phyloP scores from a whole-genome alignment of 2,797 vertebrate species.

The Monodelphis domestica region DNA sequence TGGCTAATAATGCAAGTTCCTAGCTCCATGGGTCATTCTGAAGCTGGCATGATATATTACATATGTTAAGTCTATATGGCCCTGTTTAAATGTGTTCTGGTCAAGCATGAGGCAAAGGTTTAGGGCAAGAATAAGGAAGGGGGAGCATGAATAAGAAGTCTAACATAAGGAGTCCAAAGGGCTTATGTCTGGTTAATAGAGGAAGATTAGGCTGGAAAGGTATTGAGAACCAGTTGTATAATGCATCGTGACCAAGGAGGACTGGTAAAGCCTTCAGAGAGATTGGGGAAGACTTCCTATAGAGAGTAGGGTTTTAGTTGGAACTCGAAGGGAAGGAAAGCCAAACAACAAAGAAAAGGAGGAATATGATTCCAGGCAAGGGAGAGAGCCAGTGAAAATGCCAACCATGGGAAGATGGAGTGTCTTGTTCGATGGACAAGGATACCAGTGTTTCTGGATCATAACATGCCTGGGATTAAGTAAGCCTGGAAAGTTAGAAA shows the following conservation, averaged over 20 bases:
- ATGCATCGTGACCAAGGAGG: background rate
- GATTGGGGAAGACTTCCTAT: background rate
- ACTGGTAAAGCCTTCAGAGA: background rate
- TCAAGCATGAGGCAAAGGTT: background rate
- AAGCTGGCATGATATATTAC: background rate
- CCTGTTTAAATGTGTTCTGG: background rate
- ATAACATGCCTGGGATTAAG: background rate
- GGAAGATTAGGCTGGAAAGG: background rate
- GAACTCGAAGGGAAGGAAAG: background rate
- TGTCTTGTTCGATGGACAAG: background rate
- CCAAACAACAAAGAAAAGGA: background rate
- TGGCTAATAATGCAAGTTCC: background rate
- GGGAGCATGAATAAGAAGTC: background rate
- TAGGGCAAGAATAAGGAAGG: background rate
- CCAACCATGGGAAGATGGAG: background rate
- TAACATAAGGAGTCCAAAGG: background rate
- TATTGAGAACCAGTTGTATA: background rate
- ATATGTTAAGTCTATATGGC: background rate
- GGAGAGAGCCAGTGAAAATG: background rate
- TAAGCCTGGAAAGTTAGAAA: background rate
- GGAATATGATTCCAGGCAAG: background rate
- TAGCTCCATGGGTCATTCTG: background rate
- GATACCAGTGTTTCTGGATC: background rate
- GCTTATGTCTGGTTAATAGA: background rate
- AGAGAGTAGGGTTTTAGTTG: background rate